Evolutionary conservation across 2,113 vertebrate genomes (phyloP).

Genomic region (Channa argus): DNA sequence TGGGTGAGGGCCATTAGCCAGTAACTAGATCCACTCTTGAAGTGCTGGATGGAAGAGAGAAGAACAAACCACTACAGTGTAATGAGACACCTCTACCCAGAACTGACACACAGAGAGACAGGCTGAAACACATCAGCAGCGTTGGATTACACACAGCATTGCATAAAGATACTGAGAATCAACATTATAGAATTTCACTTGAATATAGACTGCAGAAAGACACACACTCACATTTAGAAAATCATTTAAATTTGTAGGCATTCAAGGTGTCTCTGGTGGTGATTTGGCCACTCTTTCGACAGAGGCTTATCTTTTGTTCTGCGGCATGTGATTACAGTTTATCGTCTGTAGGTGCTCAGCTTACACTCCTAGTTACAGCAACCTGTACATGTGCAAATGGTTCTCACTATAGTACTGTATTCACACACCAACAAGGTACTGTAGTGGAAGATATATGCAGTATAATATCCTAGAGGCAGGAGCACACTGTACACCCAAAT

Average conservation of each 20-base stretch:
- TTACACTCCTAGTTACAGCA: no score
- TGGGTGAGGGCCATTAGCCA: conserved; percentile 64
- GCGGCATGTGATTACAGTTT: no score
- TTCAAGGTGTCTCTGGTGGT: no score
- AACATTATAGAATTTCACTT: neutral
- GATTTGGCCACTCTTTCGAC: no score
- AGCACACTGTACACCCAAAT: neutral
- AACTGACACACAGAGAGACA: conserved; percentile 25
- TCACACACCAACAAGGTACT: no score
- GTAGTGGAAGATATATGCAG: no score
- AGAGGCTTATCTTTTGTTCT: no score
- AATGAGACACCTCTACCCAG: conserved; percentile 68
- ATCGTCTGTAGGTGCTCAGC: no score
- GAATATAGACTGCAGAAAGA: neutral
- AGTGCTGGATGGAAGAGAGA: conserved; percentile 39
- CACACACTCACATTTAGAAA: neutral
- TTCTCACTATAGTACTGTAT: no score
- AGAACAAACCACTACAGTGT: conserved; percentile 46
- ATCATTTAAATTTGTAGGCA: no score
- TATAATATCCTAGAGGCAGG: no score
- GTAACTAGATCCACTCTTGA: conserved; percentile 67
- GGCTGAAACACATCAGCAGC: conserved; percentile 23
- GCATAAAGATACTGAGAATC: conserved; percentile 6
- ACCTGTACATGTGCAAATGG: no score
- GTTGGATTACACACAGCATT: neutral